Conservation (phyloP, 2,888 invertebrate species). For the Poecilobothrus nobilitatus region DNA sequence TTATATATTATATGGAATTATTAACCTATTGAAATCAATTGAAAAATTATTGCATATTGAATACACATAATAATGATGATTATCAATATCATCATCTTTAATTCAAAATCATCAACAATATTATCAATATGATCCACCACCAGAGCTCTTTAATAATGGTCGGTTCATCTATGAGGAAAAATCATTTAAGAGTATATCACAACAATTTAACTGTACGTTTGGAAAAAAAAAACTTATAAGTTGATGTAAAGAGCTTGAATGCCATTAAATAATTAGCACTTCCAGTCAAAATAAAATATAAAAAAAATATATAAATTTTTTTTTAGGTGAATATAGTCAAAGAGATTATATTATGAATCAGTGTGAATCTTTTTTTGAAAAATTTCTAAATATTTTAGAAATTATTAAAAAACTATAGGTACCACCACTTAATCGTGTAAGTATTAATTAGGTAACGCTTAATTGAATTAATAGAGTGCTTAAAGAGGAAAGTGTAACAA, state of each 20-base stretch:
- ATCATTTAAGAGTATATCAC: background rate
- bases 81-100: background rate
- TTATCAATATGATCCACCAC: background rate
- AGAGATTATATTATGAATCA: too few relatives aligned
- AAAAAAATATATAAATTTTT: too few relatives aligned
- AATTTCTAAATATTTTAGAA: too few relatives aligned
- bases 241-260: background rate
- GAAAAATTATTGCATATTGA: background rate
- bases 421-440: too few relatives aligned
- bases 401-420: too few relatives aligned
- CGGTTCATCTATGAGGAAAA: background rate
- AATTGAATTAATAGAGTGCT: too few relatives aligned
- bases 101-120: background rate
- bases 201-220: background rate
- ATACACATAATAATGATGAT: background rate
- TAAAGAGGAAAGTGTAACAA: too few relatives aligned
- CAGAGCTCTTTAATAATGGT: too few relatives aligned
- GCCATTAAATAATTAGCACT: constrained; percentile 4
- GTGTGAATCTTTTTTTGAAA: too few relatives aligned
- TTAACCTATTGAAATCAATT: constrained; percentile 4
- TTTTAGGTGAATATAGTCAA: too few relatives aligned
- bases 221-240: too few relatives aligned
- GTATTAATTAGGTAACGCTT: too few relatives aligned
- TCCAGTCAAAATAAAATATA: background rate
- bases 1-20: background rate